Evolutionary conservation across 2,888 invertebrate genomes (phyloP), one percentile per base, ranked within the genome.

Genomic region (Sphinx pinastri): DNA sequence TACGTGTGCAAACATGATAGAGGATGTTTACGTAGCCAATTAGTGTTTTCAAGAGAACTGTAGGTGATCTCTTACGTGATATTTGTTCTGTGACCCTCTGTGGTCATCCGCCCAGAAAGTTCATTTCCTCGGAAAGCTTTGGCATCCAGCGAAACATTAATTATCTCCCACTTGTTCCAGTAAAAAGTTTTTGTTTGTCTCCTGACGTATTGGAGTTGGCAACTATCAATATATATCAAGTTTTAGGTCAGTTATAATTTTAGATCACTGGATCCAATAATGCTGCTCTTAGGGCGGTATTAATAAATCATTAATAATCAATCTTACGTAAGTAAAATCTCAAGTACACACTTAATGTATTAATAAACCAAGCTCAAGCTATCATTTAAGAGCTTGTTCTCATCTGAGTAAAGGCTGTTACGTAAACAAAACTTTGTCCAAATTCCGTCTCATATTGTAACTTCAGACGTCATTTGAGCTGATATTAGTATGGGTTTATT

Each of bases 21-120:
- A 71, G 45, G 67, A 58, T 71, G 77, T 80, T 81, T 80, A 79
- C 79, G 77, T 74, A 74, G 74, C 76, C 79, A 82, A 82, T 82
- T 79, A 81, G 74, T 73, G 71, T 73, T 77, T 47, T 66, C 52
- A 71, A 70, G 69, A 68, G 75, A 78, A 78, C 73, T 71, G 69
- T 70, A 75, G 68, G 71, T 76, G 71, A 71, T 75, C 76, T 73
- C 76, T 71, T 73, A 71, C 74, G 77, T 76, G 74, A 75, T 73
- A 68, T 76, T 77, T 75, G 68, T 70, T 70, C 57, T 69, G 68
- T 55, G 68, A 70, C 63, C 70, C 13, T 25, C 16, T 25, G 54
- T 38, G n/a, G 51, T 12, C n/a, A 57, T 57, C 11, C 31, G 51
- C 4, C 57, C 49, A 47, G 63, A 54, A 66, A 60, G 13, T 45